A percentile compares a stretch with the other conserved stretches of the same genome.
Conservation (phyloP, 2,797 vertebrate genomes). For the Esox lucius region DNA sequence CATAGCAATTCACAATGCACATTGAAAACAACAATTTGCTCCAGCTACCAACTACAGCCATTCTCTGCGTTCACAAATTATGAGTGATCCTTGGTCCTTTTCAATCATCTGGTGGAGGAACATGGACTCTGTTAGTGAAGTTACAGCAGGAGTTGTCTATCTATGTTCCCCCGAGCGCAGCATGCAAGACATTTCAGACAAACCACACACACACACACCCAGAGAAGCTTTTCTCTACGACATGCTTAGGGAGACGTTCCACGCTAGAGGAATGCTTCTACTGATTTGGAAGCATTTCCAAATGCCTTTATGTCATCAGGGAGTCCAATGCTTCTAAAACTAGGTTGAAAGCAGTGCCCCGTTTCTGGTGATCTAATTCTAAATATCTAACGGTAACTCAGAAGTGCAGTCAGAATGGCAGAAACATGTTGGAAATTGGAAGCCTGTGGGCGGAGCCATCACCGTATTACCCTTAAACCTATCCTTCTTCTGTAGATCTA, state of each 20-base stretch:
- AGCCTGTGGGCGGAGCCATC: neutral
- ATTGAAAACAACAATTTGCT: neutral
- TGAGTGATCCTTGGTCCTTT: neutral
- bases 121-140: neutral
- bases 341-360: neutral
- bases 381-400: neutral
- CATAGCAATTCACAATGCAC: neutral
- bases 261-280: neutral
- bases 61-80: neutral
- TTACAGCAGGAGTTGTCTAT: neutral
- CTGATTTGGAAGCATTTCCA: neutral
- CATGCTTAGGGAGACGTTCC: neutral
- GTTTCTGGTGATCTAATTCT: neutral
- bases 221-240: neutral
- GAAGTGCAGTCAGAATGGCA: neutral
- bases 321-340: neutral
- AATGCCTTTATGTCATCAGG: neutral
- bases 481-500: neutral
- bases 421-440: neutral
- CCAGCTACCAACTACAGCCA: neutral
- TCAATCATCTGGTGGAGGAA: neutral
- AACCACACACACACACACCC: neutral
- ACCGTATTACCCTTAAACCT: neutral
- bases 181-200: constrained; percentile 17
- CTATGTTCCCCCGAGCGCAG: neutral